Conservation (phyloP, 2,888 invertebrate genomes). For the Arctia plantaginis region DNA sequence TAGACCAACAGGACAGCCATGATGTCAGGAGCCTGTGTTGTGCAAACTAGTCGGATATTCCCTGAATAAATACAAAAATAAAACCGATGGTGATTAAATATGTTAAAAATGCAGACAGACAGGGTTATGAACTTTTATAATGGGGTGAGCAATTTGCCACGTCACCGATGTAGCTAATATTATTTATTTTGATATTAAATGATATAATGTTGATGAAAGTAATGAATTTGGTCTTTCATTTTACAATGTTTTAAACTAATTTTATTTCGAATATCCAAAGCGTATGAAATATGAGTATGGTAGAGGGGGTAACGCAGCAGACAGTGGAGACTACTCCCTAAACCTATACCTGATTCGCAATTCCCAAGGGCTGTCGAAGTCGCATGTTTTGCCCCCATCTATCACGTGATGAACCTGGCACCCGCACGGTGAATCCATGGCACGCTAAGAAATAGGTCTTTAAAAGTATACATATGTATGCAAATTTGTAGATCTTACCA, state of each 20-base stretch:
- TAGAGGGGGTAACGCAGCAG: no score
- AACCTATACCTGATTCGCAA: no score
- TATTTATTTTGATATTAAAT: conserved; percentile 45
- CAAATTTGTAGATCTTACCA: background rate
- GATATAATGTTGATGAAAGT: background rate
- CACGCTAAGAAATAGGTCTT: no score
- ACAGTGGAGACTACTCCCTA: no score
- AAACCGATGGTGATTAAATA: background rate
- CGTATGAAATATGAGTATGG: no score
- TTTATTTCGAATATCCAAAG: no score
- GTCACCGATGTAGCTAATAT: conserved; percentile 23
- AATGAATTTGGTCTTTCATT: conserved; percentile 6
- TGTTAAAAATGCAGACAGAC: background rate
- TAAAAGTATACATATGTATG: no score
- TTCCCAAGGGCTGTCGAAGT: no score
- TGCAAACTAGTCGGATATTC: background rate
- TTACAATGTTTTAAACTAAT: background rate
- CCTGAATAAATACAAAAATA: background rate
- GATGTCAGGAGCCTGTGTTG: background rate
- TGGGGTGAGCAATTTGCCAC: conserved; percentile 18
- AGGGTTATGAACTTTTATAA: background rate
- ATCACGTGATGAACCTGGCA: no score
- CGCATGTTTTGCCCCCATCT: no score
- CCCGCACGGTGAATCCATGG: no score
- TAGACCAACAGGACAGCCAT: no score